Conservation (phyloP, 2,113 vertebrate species). For the Aythya baeri region DNA sequence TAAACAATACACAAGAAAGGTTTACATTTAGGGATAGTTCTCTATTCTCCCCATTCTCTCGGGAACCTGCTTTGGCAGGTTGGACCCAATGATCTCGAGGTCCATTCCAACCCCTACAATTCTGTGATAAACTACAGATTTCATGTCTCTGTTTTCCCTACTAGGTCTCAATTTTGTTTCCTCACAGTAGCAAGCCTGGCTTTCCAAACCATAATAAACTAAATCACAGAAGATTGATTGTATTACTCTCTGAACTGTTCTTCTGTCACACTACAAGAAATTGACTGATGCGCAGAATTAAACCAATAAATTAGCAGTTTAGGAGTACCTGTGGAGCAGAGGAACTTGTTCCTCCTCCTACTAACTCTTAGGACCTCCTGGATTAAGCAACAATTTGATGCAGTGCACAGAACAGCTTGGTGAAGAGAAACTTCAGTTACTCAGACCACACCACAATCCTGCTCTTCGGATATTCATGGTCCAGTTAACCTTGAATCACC, state of each 20-base stretch:
- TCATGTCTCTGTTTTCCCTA: background rate
- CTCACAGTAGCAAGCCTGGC: background rate
- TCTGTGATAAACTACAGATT: background rate
- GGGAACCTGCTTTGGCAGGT: no score
- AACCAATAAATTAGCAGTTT: background rate
- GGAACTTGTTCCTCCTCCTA: background rate
- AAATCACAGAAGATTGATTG: background rate
- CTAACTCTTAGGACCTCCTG: background rate
- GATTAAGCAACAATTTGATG: background rate
- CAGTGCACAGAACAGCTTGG: background rate
- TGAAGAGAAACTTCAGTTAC: background rate
- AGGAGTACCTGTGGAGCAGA: background rate
- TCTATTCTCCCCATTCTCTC: no score
- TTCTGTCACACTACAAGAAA: background rate
- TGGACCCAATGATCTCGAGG: no score
- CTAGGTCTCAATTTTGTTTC: background rate
- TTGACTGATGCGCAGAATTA: background rate
- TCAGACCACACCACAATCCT: background rate
- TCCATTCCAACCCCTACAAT: no score
- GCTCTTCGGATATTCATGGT: background rate
- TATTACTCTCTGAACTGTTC: background rate
- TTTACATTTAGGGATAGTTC: background rate
- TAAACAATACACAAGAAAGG: background rate
- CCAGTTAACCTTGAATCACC: background rate
- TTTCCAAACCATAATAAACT: background rate